Base-by-base conservation (phyloP, 2,888 invertebrate genomes). In the Podotricha telesiphe region DNA sequence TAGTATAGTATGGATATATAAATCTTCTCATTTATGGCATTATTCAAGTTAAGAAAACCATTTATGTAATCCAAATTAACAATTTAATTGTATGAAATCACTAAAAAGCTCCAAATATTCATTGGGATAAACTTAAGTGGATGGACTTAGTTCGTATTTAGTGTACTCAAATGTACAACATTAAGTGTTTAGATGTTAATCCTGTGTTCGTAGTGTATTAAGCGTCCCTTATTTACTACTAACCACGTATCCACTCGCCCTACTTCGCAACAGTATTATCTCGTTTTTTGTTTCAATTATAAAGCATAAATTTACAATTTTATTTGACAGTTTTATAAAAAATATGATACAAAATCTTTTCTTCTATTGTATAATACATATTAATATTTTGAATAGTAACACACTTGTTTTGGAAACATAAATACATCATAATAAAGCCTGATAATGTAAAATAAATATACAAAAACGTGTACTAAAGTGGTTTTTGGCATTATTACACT, bases 171-270 rank as follows among this genome's bases (percentile, higher is more conserved):
- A 65, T 42, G 58, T 37, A 58, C 37, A 58, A 61, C 34, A 63
- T 71, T 58, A 69, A 61, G 51, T 69, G 45, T 53, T 71, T 66
- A 61, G 63, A 67, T 45, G 51, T 28, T 71, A 71, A 71, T 69
- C 69, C 69, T 63, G 45, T 59, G 69, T 71, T 69, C 48, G 66
- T 69, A 63, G 68, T 71, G 66, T 56, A 66, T 64, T 63, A 69
- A 48, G 63, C 58, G 37, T n/a, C 47, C 51, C 69, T 59, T 67
- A 68, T 65, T 71, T 66, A 66, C 55, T 62, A 66, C 61, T 62
- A 55, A 47, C 45, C 67, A 55, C 53, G 37, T 53, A 67, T 67
- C 53, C 37, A 45, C 11, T 58, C 42, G 37, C 50, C 53, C 67
- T 42, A 20, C 37, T 17, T 67, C 19, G 28, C 20, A 22, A n/a